These are phyloP conservation scores for Aeoliscus strigatus DNA, from an alignment of 2,797 vertebrate genomes.

Conservation along the genomic window DNA sequence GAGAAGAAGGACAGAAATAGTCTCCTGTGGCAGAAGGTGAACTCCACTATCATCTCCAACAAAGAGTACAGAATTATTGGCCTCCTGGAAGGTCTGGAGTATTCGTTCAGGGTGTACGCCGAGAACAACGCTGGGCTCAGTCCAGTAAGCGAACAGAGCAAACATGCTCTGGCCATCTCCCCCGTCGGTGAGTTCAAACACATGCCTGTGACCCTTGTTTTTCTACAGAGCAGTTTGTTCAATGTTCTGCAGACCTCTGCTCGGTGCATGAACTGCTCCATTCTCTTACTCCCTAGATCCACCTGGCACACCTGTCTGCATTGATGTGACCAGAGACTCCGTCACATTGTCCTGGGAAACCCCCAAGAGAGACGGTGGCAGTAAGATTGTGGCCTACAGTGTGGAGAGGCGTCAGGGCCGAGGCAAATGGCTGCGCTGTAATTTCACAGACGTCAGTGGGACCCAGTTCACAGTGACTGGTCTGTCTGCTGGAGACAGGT, in stretches of 20 bases:
- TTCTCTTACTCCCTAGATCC: slow-evolving; percentile 77
- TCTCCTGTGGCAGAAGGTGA: slow-evolving; percentile 93
- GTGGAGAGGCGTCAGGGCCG: slow-evolving; percentile 92
- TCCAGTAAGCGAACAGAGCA: slow-evolving; percentile 90
- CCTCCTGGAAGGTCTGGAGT: slow-evolving; percentile 92
- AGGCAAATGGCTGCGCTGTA: slow-evolving; percentile 92
- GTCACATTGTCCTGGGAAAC: slow-evolving; percentile 93
- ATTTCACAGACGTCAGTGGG: slow-evolving; percentile 93
- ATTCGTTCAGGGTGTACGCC: slow-evolving; percentile 92
- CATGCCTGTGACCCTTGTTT: neutral
- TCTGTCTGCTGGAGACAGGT: slow-evolving; percentile 90
- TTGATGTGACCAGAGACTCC: slow-evolving; percentile 95
- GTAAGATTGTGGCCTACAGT: slow-evolving; percentile 94
- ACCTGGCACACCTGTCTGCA: slow-evolving; percentile 92
- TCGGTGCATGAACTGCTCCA: neutral
- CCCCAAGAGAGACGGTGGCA: slow-evolving; percentile 90
- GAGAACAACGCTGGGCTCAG: slow-evolving; percentile 95
- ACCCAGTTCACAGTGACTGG: slow-evolving; percentile 92
- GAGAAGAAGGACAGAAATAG: slow-evolving; percentile 99
- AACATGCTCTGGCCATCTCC: slow-evolving; percentile 90
- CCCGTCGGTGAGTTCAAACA: slow-evolving; percentile 95
- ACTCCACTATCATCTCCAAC: slow-evolving; percentile 84
- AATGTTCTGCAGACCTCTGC: too few relatives aligned
- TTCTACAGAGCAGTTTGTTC: too few relatives aligned
- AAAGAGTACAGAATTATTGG: slow-evolving; percentile 91